Evolutionary conservation across 2,797 vertebrate genomes (phyloP).

Genomic region (Gouania willdenowi): DNA sequence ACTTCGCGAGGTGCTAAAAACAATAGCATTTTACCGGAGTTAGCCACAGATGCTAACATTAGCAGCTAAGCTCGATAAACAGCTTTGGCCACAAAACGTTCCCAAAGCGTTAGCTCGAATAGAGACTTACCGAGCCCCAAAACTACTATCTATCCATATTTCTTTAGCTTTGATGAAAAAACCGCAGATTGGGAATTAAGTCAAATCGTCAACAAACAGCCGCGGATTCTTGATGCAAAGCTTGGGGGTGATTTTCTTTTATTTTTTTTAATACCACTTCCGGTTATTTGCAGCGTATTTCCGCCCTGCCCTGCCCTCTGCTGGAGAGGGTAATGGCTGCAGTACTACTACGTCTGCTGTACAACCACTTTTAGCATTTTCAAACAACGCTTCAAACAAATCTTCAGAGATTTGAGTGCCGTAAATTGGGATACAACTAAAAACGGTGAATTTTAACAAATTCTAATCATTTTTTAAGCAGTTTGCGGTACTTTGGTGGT

Average conservation of each 20-base stretch:
- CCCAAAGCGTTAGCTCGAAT: not conserved
- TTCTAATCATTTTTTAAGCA: too few species aligned
- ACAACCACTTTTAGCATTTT: too few species aligned
- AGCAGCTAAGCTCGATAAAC: conserved; percentile 20
- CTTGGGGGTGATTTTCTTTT: not conserved
- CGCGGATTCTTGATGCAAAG: not conserved
- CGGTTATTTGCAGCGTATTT: conserved; percentile 31
- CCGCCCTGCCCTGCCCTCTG: conserved; percentile 27
- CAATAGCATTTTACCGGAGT: conserved; percentile 49
- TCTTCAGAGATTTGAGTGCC: too few species aligned
- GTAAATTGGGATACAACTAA: too few species aligned
- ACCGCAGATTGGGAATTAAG: too few species aligned
- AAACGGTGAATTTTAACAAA: too few species aligned
- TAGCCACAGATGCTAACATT: conserved; percentile 41
- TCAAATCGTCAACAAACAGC: too few species aligned
- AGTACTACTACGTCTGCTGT: too few species aligned
- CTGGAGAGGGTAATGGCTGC: too few species aligned
- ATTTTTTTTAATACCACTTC: conserved; percentile 33
- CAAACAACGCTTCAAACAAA: too few species aligned
- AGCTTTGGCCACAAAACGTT: not conserved
- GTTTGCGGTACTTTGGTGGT: too few species aligned
- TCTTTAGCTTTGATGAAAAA: not conserved
- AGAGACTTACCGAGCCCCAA: conserved; percentile 33
- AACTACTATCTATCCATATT: conserved; percentile 65
- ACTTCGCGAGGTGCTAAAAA: conserved; percentile 53